Conservation (phyloP, 2,113 vertebrate species). For the Eubucco bourcierii region DNA sequence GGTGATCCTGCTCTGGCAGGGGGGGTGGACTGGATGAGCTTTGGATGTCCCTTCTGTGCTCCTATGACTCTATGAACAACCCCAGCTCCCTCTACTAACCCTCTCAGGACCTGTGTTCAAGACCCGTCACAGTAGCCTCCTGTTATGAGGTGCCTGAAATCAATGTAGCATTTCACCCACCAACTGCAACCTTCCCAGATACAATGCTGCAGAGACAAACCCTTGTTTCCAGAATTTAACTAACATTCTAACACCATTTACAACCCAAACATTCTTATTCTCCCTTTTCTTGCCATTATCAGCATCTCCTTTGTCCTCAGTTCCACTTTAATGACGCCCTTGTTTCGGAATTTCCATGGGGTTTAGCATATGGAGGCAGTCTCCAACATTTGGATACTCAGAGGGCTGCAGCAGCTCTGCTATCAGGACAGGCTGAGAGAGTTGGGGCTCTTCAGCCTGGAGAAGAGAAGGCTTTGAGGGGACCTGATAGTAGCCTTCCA, state of each 20-base stretch:
- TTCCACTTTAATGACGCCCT: constrained; percentile 37
- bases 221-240: constrained; percentile 4
- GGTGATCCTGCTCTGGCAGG: too few relatives aligned
- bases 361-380: constrained; percentile 12
- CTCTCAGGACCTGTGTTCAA: too few relatives aligned
- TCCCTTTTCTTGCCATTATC: constrained; percentile 43
- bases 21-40: too few relatives aligned
- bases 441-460: too few relatives aligned
- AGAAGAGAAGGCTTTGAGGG: too few relatives aligned
- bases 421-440: too few relatives aligned
- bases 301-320: constrained; percentile 43
- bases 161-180: not conserved
- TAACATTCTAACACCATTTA: constrained; percentile 49
- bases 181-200: not conserved
- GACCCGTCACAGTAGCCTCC: too few relatives aligned
- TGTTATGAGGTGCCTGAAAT: not conserved
- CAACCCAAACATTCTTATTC: constrained; percentile 34
- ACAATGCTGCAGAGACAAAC: constrained; percentile 9
- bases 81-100: too few relatives aligned
- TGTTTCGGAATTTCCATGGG: constrained; percentile 60
- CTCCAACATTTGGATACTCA: constrained; percentile 15
- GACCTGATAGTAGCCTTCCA: too few relatives aligned
- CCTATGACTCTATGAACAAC: too few relatives aligned
- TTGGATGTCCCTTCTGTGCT: too few relatives aligned
- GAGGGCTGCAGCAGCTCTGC: too few relatives aligned